phyloP scores from a whole-genome alignment of 2,797 vertebrate genomes.

The Danio tinwini region DNA sequence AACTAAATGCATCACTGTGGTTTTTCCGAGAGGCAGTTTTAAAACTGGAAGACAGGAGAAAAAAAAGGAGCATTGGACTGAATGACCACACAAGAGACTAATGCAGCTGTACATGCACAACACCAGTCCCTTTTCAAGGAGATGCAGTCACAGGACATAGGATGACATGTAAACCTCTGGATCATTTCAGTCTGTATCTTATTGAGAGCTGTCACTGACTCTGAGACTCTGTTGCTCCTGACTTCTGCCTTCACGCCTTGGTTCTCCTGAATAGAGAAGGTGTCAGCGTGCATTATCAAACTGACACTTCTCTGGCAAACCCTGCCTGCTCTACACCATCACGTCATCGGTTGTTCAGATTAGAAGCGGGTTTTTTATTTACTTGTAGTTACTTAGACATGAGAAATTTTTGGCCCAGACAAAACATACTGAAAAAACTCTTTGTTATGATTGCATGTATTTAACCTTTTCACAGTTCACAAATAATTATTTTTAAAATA shows the following conservation, averaged over 20 bases:
- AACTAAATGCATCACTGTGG: constrained; percentile 99
- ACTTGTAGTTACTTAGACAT: background rate
- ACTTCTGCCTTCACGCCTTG: constrained; percentile 14
- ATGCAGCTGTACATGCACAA: constrained; percentile 15
- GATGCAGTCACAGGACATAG: background rate
- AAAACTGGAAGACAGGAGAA: constrained; percentile 79
- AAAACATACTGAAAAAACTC: background rate
- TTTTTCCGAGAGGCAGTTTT: constrained; percentile 97
- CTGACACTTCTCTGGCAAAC: constrained; percentile 25
- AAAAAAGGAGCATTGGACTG: constrained; percentile 35
- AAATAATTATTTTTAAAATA: background rate
- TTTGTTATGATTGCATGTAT: background rate
- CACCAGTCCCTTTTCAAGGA: background rate
- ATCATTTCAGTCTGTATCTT: constrained; percentile 12
- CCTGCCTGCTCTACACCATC: background rate
- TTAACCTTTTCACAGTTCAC: background rate
- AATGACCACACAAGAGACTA: constrained; percentile 39
- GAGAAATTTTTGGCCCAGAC: background rate
- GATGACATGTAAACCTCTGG: background rate
- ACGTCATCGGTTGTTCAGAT: background rate
- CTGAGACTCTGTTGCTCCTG: background rate
- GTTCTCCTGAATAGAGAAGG: background rate
- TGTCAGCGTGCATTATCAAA: constrained; percentile 4
- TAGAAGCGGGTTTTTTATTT: background rate
- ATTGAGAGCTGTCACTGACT: background rate